Conservation (phyloP, 1,140 invertebrate species). For the Rhagoletis pomonella region DNA sequence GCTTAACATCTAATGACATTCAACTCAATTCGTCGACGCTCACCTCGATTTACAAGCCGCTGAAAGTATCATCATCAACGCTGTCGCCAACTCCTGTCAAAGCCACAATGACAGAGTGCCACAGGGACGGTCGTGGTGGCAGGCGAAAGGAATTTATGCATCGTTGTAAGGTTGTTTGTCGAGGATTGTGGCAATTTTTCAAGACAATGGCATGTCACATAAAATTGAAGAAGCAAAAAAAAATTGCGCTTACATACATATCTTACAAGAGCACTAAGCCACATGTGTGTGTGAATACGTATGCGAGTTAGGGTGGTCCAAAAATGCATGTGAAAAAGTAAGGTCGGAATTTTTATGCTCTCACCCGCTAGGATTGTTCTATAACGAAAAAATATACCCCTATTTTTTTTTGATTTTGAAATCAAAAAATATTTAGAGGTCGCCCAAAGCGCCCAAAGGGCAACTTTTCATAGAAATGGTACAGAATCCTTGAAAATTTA, state of each 20-base stretch:
- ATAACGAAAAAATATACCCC: no score
- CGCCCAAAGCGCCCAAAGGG: no score
- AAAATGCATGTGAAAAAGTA: no score
- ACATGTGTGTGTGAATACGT: not conserved
- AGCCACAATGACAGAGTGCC: not conserved
- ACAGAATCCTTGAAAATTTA: no score
- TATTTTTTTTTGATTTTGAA: no score
- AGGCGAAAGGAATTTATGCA: not conserved
- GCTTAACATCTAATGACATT: not conserved
- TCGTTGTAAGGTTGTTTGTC: not conserved
- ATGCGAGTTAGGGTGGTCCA: no score
- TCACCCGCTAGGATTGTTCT: no score
- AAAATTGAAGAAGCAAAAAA: not conserved
- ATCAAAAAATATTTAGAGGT: no score
- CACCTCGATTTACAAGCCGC: not conserved
- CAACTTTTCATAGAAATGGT: no score
- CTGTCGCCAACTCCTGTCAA: not conserved
- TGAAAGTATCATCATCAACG: not conserved
- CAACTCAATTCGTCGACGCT: not conserved
- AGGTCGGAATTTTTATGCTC: no score
- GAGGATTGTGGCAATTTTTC: constrained; percentile 35
- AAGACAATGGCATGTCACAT: constrained; percentile 26
- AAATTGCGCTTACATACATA: not conserved
- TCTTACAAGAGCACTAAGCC: not conserved
- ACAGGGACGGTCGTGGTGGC: not conserved